Evolutionary conservation across 2,113 vertebrate genomes (phyloP), one percentile per base, ranked within the genome.

Genomic region (Corydoras maculifer): DNA sequence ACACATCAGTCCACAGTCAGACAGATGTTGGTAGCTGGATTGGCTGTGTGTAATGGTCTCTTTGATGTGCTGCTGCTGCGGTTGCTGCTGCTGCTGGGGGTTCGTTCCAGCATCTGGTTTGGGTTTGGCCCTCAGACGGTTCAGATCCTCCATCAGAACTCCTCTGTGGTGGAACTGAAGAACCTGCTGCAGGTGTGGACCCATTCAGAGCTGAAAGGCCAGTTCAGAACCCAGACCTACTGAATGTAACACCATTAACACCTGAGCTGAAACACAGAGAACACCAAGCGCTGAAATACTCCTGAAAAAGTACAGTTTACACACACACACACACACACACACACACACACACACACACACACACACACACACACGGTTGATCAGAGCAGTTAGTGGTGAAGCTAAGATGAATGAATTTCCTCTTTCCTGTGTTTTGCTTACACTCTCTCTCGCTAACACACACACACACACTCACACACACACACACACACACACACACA

Each of bases 71-170:
- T 53, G 51, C 13, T 51, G 49, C 7, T 51, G 49, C 12, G 49
- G 18, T 50, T 31, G 64, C 49, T 66, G 30, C 65, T 65, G 54
- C 58, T 64, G 69, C 31, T 30, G 18, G 54, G 14, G 15, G 29
- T 73, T 67, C 53, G 61, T 73, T 69, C 65, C 70, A 71, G 55
- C 77, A 79, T 79, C 77, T 79, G 77, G 59, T 81, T 79, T 72
- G 74, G n/a, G 62, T 73, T 77, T 53, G 43, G 55, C 25, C 65
- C 50, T 18, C 64, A 53, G 29, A 43, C 64, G 57, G 55, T 32
- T 58, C 55, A 29, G 49, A 53, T 70, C 61, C 53, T 74, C 62
- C n/a, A 32, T 54, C 49, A 13, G 70, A 69, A 51, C 55, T 69
- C 64, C 48, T 70, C 55, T 61, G n/a, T 13, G 58, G n/a, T 59